phyloP scores from a whole-genome alignment of 2,113 vertebrate genomes.

The Pygoscelis antarcticus region DNA sequence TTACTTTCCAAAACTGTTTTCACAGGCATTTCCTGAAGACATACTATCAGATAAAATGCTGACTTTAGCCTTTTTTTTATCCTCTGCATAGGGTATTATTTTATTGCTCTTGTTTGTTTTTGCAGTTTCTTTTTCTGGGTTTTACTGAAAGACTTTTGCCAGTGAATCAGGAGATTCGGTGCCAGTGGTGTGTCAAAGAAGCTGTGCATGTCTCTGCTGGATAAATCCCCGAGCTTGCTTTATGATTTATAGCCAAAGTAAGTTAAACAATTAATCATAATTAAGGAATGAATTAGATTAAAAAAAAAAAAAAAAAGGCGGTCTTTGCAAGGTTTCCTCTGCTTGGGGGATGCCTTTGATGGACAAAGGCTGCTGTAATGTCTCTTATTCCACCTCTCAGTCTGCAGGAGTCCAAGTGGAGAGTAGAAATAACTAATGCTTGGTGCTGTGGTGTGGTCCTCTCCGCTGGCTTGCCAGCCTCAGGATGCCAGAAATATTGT shows the following conservation, averaged over 20 bases:
- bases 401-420: background rate
- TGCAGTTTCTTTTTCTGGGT: background rate
- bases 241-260: background rate
- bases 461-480: background rate
- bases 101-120: constrained; percentile 37
- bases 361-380: background rate
- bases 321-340: background rate
- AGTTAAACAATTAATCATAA: background rate
- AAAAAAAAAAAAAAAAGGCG: background rate
- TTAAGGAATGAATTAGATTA: background rate
- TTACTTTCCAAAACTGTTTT: constrained; percentile 59
- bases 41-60: constrained; percentile 18
- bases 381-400: background rate
- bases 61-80: constrained; percentile 35
- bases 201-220: background rate
- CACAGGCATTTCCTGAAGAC: constrained; percentile 69
- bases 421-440: background rate
- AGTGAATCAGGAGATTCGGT: background rate
- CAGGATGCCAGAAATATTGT: background rate
- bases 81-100: background rate
- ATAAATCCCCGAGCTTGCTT: background rate
- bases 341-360: background rate
- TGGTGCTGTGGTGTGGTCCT: background rate
- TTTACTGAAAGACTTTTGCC: background rate
- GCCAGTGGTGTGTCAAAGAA: background rate